Base-by-base conservation (phyloP, 1,140 invertebrate genomes). In the Ips typographus region DNA sequence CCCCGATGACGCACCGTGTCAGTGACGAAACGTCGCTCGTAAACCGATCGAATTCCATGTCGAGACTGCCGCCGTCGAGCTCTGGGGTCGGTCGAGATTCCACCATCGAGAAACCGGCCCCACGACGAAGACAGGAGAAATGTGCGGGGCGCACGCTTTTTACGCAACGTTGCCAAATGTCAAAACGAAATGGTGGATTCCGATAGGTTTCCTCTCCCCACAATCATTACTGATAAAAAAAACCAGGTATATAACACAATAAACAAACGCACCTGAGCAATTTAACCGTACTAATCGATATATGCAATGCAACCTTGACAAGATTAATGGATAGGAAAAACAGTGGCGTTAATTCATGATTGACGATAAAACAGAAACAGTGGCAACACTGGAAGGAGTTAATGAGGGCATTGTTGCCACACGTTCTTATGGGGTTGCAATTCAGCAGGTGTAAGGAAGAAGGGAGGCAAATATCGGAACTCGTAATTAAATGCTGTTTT, bases 381-480 rank as follows among this genome's bases (percentile, higher is more conserved):
- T 41, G 65, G 56, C 65, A 67, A 67, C 65, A n/a, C 22, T 4
- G 56, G 40, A 37, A 41, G 40, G 36, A 40, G 44, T 37, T 51
- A 61, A 61, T 62, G 66, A 68, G 57, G 44, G 66, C 66, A 62
- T 61, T 61, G 66, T 68, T 68, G 66, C 66, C 65, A 67, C 66
- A 62, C 22, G 47, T 60, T 61, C 58, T 55, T 53, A 55, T 59
- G 36, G 66, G 59, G 59, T 68, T 61, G 66, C 66, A 62, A 68
- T 68, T 61, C 58, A 61, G 66, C 66, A 68, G 66, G 66, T 68
- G 66, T 68, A 68, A 68, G 66, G 66, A 68, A 68, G 66, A 68
- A 62, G 49, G 57, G 44, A 3, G 43, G 58, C 44, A 68, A 68
- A 68, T 68, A 61, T 68, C 57, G 58, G 58, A 68, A 68, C 58